These are phyloP conservation scores for Drosophila ogumai DNA, from an alignment of 1,140 invertebrate species.

Conservation along the genomic window DNA sequence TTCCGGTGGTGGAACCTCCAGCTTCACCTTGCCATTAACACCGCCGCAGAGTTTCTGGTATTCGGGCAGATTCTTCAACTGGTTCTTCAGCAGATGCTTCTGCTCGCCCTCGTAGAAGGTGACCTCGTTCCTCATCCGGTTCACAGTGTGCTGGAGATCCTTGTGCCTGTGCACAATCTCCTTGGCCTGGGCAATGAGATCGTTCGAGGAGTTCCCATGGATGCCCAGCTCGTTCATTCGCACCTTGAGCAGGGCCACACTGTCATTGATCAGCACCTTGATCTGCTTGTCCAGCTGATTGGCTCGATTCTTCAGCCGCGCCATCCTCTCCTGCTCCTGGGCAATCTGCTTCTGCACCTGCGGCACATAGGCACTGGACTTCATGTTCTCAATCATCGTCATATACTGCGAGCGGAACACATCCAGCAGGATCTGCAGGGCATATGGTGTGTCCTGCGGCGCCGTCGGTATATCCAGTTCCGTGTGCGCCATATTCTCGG, in stretches of 20 bases:
- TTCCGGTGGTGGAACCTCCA: conserved; percentile 59
- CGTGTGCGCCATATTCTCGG: conserved; percentile 89
- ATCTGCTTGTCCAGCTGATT: conserved; percentile 96
- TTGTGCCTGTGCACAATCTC: conserved; percentile 96
- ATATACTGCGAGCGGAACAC: conserved; percentile 93
- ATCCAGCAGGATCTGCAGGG: conserved; percentile 93
- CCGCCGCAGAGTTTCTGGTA: conserved; percentile 85
- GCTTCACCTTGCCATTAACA: conserved; percentile 70
- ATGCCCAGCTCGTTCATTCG: conserved; percentile 96
- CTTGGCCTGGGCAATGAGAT: conserved; percentile 95
- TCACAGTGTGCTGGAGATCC: conserved; percentile 94
- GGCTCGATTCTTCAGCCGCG: conserved; percentile 91
- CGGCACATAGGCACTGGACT: conserved; percentile 90
- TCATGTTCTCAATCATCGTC: conserved; percentile 92
- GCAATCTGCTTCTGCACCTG: conserved; percentile 92
- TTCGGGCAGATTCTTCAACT: conserved; percentile 86
- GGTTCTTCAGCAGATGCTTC: conserved; percentile 87
- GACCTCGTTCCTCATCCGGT: conserved; percentile 93
- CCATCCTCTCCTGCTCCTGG: conserved; percentile 93
- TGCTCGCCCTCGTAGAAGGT: conserved; percentile 88
- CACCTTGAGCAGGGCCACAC: conserved; percentile 94
- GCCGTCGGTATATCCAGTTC: conserved; percentile 92
- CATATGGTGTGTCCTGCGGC: conserved; percentile 92
- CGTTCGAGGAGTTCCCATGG: conserved; percentile 92
- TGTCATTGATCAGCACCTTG: conserved; percentile 94